Conservation (phyloP, 2,888 invertebrate species). For the Sycophila texana region DNA sequence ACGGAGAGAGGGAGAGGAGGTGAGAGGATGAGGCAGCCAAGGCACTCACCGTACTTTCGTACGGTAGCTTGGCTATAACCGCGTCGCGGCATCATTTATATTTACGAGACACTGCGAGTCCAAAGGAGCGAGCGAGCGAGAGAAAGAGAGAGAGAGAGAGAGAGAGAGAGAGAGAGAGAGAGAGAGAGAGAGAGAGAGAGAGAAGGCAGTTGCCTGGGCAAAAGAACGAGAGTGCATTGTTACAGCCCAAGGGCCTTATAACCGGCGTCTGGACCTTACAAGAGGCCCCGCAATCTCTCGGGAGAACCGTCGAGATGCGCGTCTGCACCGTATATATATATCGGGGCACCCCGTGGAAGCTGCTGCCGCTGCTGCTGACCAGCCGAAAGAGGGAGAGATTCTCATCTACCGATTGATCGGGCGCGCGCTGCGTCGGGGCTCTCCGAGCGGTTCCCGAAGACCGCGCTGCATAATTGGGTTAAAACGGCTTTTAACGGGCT, state of each 20-base stretch:
- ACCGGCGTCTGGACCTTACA: slow-evolving; percentile 70
- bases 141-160: no score
- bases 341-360: no score
- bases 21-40: slow-evolving; percentile 12
- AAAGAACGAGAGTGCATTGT: slow-evolving; percentile 64
- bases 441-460: slow-evolving; percentile 26
- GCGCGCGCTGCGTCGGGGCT: slow-evolving; percentile 59
- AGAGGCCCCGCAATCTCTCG: slow-evolving; percentile 63
- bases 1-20: slow-evolving; percentile 4
- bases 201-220: background rate
- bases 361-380: background rate
- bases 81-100: slow-evolving; percentile 74
- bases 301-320: slow-evolving; percentile 8
- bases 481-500: slow-evolving; percentile 42
- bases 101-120: slow-evolving; percentile 72
- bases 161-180: no score
- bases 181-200: slow-evolving; percentile 23
- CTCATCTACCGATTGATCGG: slow-evolving; percentile 65
- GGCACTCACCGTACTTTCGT: slow-evolving; percentile 58
- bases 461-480: slow-evolving; percentile 60
- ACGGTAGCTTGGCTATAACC: slow-evolving; percentile 72
- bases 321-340: background rate
- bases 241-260: slow-evolving; percentile 68
- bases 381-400: slow-evolving; percentile 47
- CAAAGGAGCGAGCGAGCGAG: slow-evolving; percentile 47